Base-by-base conservation (phyloP, 2,888 invertebrate genomes). In the Oxyscelio sp. region DNA sequence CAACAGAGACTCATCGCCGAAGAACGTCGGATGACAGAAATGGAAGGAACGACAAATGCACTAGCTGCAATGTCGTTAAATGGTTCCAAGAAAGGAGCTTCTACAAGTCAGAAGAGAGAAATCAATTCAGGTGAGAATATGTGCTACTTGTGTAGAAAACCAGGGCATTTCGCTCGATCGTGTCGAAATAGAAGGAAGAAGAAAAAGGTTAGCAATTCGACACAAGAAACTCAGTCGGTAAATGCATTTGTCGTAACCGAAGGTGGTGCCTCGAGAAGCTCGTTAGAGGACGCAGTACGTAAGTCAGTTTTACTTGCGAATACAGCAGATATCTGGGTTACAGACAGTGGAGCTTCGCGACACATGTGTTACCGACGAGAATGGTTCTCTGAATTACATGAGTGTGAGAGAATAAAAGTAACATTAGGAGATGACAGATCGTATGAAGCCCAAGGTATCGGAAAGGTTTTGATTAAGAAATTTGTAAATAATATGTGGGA, bases 401-500 rank as follows among this genome's bases (percentile, higher is more conserved):
- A 43, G 5, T 48, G 48, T 8, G 2, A 1, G 2, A 48, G 17
- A 15, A 8, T 4, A 48, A 15, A 48, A 4, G 52, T 86, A 9
- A 59, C 71, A 31, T 71, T 88, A 0, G 89, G 89, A 0, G 87
- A 90, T 27, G 68, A 88, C 40, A 56, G 75, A 1, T 43, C 24
- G 1, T 87, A 85, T 21, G 38, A 74, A 9, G 78, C 86, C 0
- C 31, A 40, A 66, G 88, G 85, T 43, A 48, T 27, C 4, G 88
- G 89, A 0, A 87, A 85, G 27, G 71, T 88, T n/a, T 5, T 9
- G 6, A 82, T 88, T 6, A 19, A 58, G n/a, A 82, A 82, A 34
- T 83, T 61, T 31, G 85, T 87, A 2, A 61, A 87, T 11, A 78
- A 75, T 9, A 27, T 52, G 27, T 88, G 88, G 88, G 45, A 78